Evolutionary conservation across 2,113 vertebrate species (phyloP).

Genomic region (Setophaga kirtlandii): DNA sequence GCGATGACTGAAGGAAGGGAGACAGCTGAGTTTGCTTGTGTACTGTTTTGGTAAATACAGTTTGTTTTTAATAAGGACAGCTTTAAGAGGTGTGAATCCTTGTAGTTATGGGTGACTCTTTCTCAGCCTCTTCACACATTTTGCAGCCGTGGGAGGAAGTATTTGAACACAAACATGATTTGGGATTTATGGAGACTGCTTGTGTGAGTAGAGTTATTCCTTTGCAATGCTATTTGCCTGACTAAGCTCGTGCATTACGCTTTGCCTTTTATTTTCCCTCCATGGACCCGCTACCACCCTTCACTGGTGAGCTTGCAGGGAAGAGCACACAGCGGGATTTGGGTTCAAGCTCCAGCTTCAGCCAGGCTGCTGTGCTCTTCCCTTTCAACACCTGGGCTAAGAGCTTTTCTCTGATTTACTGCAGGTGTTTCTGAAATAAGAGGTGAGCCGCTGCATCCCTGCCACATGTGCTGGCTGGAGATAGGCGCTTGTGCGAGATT

Average conservation of each 20-base stretch:
- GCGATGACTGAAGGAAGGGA: not conserved
- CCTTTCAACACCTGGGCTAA: not conserved
- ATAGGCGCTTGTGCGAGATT: not conserved
- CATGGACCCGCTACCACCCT: not conserved
- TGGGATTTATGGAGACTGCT: not conserved
- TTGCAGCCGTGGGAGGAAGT: slow-evolving; percentile 33
- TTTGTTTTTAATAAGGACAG: not conserved
- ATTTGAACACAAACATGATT: slow-evolving; percentile 53
- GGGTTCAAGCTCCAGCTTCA: not conserved
- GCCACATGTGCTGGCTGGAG: not conserved
- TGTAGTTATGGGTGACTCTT: not conserved
- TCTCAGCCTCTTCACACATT: slow-evolving; percentile 39
- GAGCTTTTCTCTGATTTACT: slow-evolving; percentile 13
- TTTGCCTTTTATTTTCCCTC: not conserved
- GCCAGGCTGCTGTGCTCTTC: not conserved
- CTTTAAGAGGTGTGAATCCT: slow-evolving; percentile 4
- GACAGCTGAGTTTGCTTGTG: not conserved
- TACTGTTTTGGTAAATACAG: not conserved
- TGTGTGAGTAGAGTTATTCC: not conserved
- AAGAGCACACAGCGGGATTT: not conserved
- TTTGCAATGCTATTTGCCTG: not conserved
- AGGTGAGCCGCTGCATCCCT: slow-evolving; percentile 1
- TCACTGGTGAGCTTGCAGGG: not conserved
- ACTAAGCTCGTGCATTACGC: not conserved
- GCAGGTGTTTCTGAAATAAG: not conserved